Conservation (phyloP, 2,888 invertebrate genomes). For the Pasiphila rectangulata region DNA sequence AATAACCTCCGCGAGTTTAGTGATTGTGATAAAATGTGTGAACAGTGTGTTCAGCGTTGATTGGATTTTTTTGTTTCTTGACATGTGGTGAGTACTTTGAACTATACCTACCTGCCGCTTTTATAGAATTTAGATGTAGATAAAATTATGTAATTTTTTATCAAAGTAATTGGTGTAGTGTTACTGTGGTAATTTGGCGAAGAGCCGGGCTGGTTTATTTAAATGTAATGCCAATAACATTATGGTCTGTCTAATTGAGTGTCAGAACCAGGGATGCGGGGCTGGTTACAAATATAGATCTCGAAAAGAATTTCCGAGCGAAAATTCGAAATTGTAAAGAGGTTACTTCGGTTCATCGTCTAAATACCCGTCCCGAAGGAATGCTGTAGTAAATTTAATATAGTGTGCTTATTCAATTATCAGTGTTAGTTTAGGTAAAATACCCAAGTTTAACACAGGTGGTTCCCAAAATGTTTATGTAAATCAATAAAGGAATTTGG, state of each 20-base stretch:
- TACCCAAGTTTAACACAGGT: too few relatives aligned
- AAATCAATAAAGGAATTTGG: too few relatives aligned
- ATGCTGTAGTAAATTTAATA: too few relatives aligned
- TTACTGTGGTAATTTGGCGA: slow-evolving; percentile 8
- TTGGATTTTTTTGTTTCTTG: slow-evolving; percentile 50
- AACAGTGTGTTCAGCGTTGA: slow-evolving; percentile 66
- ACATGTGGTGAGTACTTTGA: slow-evolving; percentile 50
- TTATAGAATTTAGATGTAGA: slow-evolving; percentile 19
- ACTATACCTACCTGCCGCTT: slow-evolving; percentile 20
- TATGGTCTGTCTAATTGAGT: slow-evolving; percentile 13
- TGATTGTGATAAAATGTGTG: slow-evolving; percentile 69
- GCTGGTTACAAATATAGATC: slow-evolving; percentile 3
- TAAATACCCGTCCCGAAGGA: too few relatives aligned
- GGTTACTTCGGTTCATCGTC: too few relatives aligned
- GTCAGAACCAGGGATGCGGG: slow-evolving; percentile 5
- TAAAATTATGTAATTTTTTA: slow-evolving; percentile 22
- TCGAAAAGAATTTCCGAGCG: neutral
- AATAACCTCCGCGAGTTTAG: slow-evolving; percentile 33
- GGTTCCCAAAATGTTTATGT: too few relatives aligned
- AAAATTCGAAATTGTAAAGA: too few relatives aligned
- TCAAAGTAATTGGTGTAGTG: slow-evolving; percentile 9
- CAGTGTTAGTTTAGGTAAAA: too few relatives aligned
- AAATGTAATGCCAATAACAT: slow-evolving; percentile 10
- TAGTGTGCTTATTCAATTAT: too few relatives aligned
- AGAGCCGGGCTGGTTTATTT: slow-evolving; percentile 9